Evolutionary conservation across 2,888 invertebrate species (phyloP), one percentile per base, ranked within the genome.

Genomic region (Phortica okadai): DNA sequence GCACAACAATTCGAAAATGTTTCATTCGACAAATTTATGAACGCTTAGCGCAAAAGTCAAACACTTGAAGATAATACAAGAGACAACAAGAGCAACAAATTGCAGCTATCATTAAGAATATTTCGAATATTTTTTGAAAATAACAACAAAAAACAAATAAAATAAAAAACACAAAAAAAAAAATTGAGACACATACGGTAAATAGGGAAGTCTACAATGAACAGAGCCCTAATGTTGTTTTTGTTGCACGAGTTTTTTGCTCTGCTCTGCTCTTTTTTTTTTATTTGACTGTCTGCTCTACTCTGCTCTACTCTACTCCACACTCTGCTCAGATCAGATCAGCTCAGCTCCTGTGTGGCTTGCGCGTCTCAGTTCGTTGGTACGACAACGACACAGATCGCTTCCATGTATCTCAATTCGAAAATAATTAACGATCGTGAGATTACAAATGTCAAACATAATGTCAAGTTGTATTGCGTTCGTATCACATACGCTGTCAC

Each of bases 381-480:
- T 50, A 50, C 16, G 8, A 16, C 59, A 7, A 21, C 33, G 70
- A 54, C 54, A 72, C 70, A 72, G 56, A 21, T 54, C 41, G 54
- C 56, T 72, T 72, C 54, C 54, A 78, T 81, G 86, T 83, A 85
- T 87, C 88, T 85, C 89, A 89, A 89, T 89, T 89, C 90, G 83
- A 83, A 89, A 87, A 89, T 90, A 90, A 90, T 90, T 90, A 90
- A 90, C 90, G 90, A 90, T 90, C 89, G 81, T 85, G 82, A 88
- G 89, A 90, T 90, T 91, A 90, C 86, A 88, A 89, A 88, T 89
- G 90, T 90, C 90, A 90, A 88, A 91, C 86, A 88, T 83, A 87
- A 87, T 89, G 90, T 90, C 90, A 90, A 84, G 79, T 87, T 83
- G 83, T 83, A 82, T 89, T 75, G 81, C 77, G 77, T 79, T 75